A percentile compares a stretch with the other conserved stretches of the same genome.
These are phyloP conservation scores for Eulemur mongoz DNA, from an alignment of 2,797 vertebrate genomes.

Conservation along the genomic window DNA sequence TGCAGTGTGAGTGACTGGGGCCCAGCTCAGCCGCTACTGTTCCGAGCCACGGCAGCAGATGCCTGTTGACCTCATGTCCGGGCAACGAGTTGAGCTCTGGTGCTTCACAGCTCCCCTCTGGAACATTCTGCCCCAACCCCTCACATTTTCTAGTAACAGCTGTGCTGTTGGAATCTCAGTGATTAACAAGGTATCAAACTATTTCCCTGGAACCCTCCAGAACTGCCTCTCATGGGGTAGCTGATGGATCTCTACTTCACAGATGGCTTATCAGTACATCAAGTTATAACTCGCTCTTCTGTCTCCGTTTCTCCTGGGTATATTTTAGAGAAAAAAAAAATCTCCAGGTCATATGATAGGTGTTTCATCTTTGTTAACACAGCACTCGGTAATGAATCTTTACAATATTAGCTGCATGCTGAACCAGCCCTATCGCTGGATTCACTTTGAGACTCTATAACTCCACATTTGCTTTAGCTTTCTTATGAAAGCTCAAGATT, in stretches of 20 bases:
- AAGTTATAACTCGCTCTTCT: conserved; percentile 44
- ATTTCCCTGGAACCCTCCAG: conserved; percentile 18
- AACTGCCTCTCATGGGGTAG: conserved; percentile 35
- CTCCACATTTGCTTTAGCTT: conserved; percentile 45
- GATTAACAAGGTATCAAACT: conserved; percentile 63
- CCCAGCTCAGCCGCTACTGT: background rate
- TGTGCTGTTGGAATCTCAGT: conserved; percentile 39
- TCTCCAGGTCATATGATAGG: conserved; percentile 53
- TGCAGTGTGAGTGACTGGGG: background rate
- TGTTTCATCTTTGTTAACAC: conserved; percentile 68
- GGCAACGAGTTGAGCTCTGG: background rate
- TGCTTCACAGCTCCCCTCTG: background rate
- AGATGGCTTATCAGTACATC: conserved; percentile 63
- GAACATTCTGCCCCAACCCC: background rate
- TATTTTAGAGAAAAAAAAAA: conserved; percentile 54
- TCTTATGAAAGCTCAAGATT: conserved; percentile 48
- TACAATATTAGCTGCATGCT: conserved; percentile 35
- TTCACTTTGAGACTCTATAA: conserved; percentile 27
- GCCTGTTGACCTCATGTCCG: background rate
- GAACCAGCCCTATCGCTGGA: conserved; percentile 25
- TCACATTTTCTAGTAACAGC: conserved; percentile 52
- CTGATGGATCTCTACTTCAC: conserved; percentile 60
- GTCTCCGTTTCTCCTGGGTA: conserved; percentile 50
- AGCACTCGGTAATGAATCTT: conserved; percentile 67
- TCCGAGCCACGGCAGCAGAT: background rate